A percentile compares a stretch with the other conserved stretches of the same genome.
phyloP scores from a whole-genome alignment of 2,113 vertebrate genomes.

The Pollachius pollachius region DNA sequence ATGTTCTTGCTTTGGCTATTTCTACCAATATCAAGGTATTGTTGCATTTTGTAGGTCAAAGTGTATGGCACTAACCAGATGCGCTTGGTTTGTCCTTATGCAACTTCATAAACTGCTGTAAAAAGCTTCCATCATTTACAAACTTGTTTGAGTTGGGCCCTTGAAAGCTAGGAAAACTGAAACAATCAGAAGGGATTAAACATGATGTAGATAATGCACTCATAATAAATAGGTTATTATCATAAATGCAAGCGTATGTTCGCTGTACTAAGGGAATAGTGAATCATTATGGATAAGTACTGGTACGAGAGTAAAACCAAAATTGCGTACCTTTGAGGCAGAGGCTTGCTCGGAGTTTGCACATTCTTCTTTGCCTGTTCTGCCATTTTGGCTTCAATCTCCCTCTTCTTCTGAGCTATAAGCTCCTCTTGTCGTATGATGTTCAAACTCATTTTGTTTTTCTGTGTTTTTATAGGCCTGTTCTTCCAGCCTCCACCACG shows the following conservation, averaged over 20 bases:
- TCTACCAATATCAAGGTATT: too few species aligned
- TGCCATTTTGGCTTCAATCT: slow-evolving; percentile 91
- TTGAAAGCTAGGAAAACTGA: slow-evolving; percentile 65
- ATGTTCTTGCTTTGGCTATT: too few species aligned
- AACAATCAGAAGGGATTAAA: slow-evolving; percentile 12
- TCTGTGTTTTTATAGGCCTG: slow-evolving; percentile 71
- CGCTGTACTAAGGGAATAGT: too few species aligned
- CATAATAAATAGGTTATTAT: background rate
- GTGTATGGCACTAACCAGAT: slow-evolving; percentile 57
- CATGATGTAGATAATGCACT: background rate
- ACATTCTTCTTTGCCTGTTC: slow-evolving; percentile 78
- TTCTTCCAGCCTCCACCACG: slow-evolving; percentile 84
- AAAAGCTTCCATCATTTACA: slow-evolving; percentile 92
- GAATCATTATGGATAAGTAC: background rate
- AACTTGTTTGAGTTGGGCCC: slow-evolving; percentile 84
- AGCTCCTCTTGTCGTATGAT: slow-evolving; percentile 92
- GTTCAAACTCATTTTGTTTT: slow-evolving; percentile 86
- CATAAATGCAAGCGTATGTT: background rate
- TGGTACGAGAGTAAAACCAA: background rate
- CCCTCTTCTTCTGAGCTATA: slow-evolving; percentile 93
- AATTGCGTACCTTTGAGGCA: slow-evolving; percentile 51
- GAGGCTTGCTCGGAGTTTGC: slow-evolving; percentile 64
- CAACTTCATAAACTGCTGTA: slow-evolving; percentile 94
- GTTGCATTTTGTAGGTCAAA: background rate
- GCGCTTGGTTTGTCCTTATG: slow-evolving; percentile 83